These are phyloP conservation scores for Conops quadrifasciatus DNA, from an alignment of 2,888 invertebrate species.

Conservation along the genomic window DNA sequence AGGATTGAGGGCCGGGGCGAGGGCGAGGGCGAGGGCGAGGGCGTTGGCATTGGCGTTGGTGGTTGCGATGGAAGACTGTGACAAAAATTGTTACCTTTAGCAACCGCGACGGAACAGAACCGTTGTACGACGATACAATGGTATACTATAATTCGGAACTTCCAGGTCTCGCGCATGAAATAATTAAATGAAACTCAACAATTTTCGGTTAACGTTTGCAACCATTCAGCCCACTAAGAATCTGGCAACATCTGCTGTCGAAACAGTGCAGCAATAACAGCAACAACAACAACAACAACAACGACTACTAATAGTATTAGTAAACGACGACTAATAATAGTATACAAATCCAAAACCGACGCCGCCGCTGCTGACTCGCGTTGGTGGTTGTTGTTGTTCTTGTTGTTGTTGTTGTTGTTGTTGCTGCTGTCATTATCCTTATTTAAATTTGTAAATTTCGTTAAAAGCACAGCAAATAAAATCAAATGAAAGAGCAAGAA, in stretches of 20 bases:
- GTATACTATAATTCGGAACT: no score
- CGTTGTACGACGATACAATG: no score
- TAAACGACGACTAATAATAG: not conserved
- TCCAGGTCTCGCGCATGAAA: not conserved
- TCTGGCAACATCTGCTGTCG: no score
- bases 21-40: no score
- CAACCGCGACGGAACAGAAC: no score
- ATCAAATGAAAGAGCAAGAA: not conserved
- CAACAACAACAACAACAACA: not conserved
- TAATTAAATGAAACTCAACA: conserved; percentile 10
- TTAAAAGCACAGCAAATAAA: conserved; percentile 16
- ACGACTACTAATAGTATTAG: not conserved
- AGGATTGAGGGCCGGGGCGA: no score
- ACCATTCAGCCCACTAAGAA: no score
- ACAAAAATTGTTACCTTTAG: no score
- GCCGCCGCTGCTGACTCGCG: no score
- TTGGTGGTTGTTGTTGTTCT: conserved; percentile 38
- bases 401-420: conserved; percentile 33
- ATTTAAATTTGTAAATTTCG: conserved; percentile 24
- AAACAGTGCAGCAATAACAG: not conserved
- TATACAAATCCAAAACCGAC: not conserved
- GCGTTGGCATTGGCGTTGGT: no score
- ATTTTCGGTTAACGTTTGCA: not conserved
- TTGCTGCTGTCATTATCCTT: conserved; percentile 15
- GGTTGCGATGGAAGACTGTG: no score